These are phyloP conservation scores for Octopus bimaculoides DNA, from an alignment of 1,140 invertebrate genomes.

Conservation along the genomic window DNA sequence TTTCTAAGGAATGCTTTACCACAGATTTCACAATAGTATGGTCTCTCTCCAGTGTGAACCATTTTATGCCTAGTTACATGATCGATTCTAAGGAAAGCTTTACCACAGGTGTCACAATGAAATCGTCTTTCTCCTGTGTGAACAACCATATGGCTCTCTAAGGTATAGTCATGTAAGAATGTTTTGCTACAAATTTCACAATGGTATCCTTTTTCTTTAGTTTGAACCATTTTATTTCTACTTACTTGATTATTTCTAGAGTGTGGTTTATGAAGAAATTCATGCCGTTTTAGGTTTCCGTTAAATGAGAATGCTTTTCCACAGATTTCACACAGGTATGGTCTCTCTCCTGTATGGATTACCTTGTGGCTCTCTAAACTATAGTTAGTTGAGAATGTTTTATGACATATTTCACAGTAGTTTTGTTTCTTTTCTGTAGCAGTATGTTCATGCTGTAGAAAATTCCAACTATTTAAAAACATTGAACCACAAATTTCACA, in stretches of 20 bases:
- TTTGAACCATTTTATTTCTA: conserved; percentile 43
- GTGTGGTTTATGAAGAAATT: no score
- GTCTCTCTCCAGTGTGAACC: no score
- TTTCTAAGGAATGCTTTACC: no score
- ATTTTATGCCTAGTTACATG: no score
- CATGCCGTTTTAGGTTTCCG: no score
- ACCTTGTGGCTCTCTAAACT: conserved; percentile 25
- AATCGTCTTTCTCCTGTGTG: conserved; percentile 25
- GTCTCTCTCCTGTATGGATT: conserved; percentile 26
- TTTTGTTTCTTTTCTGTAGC: conserved; percentile 17
- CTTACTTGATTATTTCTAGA: conserved; percentile 5
- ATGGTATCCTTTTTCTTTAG: conserved; percentile 76
- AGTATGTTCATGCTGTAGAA: conserved; percentile 23
- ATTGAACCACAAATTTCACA: conserved; percentile 21
- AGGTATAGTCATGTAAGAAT: conserved; percentile 13
- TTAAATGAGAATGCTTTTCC: conserved; percentile 20
- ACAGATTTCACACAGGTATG: conserved; percentile 28
- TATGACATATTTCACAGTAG: conserved; percentile 18
- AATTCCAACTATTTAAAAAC: conserved; percentile 14
- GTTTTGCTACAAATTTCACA: conserved; percentile 68
- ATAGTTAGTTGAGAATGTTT: conserved; percentile 19
- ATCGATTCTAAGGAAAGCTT: conserved; percentile 87
- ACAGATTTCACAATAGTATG: no score
- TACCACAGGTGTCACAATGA: conserved; percentile 74
- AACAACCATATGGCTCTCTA: conserved; percentile 15